phyloP scores from a whole-genome alignment of 1,140 invertebrate genomes.

The Halictus rubicundus region DNA sequence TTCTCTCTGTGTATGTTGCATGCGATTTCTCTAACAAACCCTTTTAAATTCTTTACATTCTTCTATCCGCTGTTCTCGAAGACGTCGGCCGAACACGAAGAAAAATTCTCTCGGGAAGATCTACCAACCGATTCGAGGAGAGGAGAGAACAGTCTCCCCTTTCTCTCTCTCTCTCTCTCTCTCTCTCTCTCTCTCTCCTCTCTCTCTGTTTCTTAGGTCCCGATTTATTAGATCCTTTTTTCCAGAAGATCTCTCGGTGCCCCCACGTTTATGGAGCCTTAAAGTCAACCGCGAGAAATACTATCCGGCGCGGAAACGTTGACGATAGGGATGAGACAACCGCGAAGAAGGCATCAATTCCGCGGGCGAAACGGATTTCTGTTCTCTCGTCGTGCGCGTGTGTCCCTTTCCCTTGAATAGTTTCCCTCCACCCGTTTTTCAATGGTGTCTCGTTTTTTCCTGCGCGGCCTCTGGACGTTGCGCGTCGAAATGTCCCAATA shows the following conservation, averaged over 20 bases:
- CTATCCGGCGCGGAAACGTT: background rate
- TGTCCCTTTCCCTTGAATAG: slow-evolving; percentile 18
- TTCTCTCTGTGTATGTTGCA: slow-evolving; percentile 16
- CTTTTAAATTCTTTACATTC: background rate
- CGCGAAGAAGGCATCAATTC: slow-evolving; percentile 2
- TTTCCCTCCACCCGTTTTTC: too few relatives aligned
- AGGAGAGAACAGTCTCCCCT: too few relatives aligned
- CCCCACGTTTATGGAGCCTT: background rate
- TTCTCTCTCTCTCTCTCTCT: too few relatives aligned
- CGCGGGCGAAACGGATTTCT: slow-evolving; percentile 32
- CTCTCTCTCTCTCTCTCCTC: too few relatives aligned
- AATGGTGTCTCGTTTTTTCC: too few relatives aligned
- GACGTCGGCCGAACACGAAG: too few relatives aligned
- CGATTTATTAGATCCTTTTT: background rate
- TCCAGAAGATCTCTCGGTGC: background rate
- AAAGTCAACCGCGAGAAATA: slow-evolving; percentile 4
- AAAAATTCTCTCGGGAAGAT: background rate
- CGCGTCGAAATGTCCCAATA: slow-evolving; percentile 59
- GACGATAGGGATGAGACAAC: background rate
- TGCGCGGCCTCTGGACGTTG: background rate
- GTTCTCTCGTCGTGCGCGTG: background rate
- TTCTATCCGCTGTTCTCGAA: background rate
- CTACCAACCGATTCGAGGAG: slow-evolving; percentile 13
- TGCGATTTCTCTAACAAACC: slow-evolving; percentile 2
- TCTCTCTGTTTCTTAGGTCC: too few relatives aligned